phyloP scores from a whole-genome alignment of 1,140 invertebrate genomes.

The Globodera ellingtonae region DNA sequence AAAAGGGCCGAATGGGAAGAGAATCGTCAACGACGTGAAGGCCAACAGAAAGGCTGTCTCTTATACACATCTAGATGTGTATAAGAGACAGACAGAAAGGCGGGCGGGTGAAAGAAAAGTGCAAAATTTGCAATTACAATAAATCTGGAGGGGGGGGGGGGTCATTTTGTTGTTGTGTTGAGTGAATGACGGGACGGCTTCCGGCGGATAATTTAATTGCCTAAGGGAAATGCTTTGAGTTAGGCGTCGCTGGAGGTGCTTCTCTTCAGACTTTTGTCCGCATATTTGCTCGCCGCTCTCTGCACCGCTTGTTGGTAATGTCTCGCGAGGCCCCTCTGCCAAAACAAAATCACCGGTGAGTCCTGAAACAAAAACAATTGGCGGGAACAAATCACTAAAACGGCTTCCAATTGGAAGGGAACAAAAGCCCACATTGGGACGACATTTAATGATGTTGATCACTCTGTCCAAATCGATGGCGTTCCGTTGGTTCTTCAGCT shows the following conservation, averaged over 20 bases:
- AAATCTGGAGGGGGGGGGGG: neutral
- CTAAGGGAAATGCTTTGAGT: neutral
- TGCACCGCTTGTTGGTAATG: conserved; percentile 44
- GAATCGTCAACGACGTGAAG: neutral
- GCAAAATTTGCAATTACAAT: too few relatives aligned
- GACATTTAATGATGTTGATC: conserved; percentile 39
- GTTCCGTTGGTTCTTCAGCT: conserved; percentile 38
- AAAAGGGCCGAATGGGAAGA: neutral
- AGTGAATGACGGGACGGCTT: neutral
- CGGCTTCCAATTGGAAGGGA: neutral
- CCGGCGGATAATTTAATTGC: neutral
- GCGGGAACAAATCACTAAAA: conserved; percentile 6
- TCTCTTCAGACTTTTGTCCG: neutral
- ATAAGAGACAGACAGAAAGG: too few relatives aligned
- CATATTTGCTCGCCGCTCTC: conserved; percentile 32
- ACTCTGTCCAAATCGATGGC: conserved; percentile 38
- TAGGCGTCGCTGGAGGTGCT: neutral
- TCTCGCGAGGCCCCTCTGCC: conserved; percentile 41
- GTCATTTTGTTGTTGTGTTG: neutral
- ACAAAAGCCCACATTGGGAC: conserved; percentile 31
- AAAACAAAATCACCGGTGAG: conserved; percentile 46
- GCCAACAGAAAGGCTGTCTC: too few relatives aligned
- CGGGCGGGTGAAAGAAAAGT: too few relatives aligned
- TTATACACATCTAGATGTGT: too few relatives aligned
- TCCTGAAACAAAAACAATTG: conserved; percentile 31